Conservation (phyloP, 2,113 vertebrate genomes). For the Aptenodytes patagonicus region DNA sequence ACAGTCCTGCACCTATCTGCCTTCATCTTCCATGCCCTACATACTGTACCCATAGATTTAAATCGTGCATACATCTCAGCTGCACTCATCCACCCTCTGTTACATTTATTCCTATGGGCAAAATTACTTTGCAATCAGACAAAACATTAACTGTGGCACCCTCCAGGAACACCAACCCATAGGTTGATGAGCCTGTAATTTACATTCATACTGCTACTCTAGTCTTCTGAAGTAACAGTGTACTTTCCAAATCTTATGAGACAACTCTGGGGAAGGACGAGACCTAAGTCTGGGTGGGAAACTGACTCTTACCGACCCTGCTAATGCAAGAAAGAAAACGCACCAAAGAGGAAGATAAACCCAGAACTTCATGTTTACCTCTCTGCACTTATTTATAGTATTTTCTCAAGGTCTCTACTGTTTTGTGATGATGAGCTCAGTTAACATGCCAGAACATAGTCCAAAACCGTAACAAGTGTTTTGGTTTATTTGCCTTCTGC, state of each 20-base stretch:
- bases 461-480: neutral
- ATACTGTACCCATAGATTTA: no score
- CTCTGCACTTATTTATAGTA: neutral
- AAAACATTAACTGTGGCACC: neutral
- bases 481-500: neutral
- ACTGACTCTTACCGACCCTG: neutral
- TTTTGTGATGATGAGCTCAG: neutral
- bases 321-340: neutral
- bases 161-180: neutral
- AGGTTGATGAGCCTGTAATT: neutral
- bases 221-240: neutral
- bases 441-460: neutral
- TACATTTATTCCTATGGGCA: neutral
- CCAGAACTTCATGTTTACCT: neutral
- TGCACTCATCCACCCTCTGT: neutral
- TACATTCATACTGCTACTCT: neutral
- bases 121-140: neutral
- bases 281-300: neutral
- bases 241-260: neutral
- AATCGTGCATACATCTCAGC: fast-evolving
- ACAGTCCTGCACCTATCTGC: neutral
- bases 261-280: neutral
- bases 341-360: neutral
- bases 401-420: neutral
- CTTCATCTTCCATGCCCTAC: neutral